Evolutionary conservation across 2,888 invertebrate genomes (phyloP), one percentile per base, ranked within the genome.

Genomic region (Apamea monoglypha): DNA sequence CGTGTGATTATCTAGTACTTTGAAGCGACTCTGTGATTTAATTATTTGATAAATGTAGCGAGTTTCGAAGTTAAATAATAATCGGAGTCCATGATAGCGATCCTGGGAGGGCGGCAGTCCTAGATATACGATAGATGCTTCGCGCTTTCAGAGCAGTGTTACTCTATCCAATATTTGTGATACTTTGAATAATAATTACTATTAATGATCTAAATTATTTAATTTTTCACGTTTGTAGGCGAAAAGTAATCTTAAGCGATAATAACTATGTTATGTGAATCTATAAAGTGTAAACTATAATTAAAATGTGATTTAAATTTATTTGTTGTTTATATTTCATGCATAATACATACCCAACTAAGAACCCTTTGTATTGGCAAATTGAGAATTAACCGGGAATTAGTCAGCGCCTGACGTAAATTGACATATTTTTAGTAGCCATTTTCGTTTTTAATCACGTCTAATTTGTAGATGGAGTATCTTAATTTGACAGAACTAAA

Each of bases 201-300:
- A 94, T 95, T 95, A 96, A 95, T 94, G 92, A 96, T 95, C 95
- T 96, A 97, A 96, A 96, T 97, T 97, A 97, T 97, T 96, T 96
- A 96, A 96, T 96, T 96, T 96, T 97, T 96, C 96, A 96, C 96
- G 94, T 96, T 96, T 96, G 95, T 96, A 96, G 96, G 94, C 94
- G 92, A 93, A 94, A 92, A 91, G 89, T 94, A 95, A 94, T 91
- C 82, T 82, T 96, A 96, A 95, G 95, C 93, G 93, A 94, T 94
- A 92, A 92, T 91, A 91, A 91, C 91, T 94, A 94, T 93, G 93
- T 95, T 95, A 95, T 92, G 92, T 95, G 92, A 94, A 95, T 93
- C 93, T 95, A 93, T 94, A 92, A 94, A 94, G 89, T 95, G 94
- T 96, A 96, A 94, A 94, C 92, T 94, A 94, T 91, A 91, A 96